Evolutionary conservation across 2,113 vertebrate species (phyloP), one percentile per base, ranked within the genome.

Genomic region (Baryphthengus martii): DNA sequence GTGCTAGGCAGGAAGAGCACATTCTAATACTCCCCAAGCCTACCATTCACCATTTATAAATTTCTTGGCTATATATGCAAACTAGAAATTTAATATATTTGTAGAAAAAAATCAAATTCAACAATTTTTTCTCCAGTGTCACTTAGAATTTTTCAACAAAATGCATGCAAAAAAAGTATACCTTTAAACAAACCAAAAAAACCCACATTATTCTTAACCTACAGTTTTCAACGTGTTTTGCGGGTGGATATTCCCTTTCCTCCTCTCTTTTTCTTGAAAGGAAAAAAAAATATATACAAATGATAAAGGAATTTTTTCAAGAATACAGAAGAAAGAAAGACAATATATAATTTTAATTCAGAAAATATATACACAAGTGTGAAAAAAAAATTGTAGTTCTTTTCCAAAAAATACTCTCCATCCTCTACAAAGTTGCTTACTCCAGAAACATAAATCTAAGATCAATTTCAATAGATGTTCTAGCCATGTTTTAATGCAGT

Each of bases 61-160:
- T 28, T 67, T 61, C 40, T 66, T 71, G 29, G 6, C 3, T 62
- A 15, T 40, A 17, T 44, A 63, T 26, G 3, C 3, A 82, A 33
- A 58, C 1, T 29, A 63, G 8, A 50, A 37, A 77, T 58, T 9
- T n/a, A 10, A 21, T 62, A 19, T 4, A 0, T 3, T 61, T 56
- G 26, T 49, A 73, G 2, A 2, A 44, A 47, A 81, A 29, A 25
- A 26, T 72, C 1, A 45, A 42, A 52, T 61, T 50, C 10, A 58
- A 6, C 1, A 37, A 17, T 74, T 44, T 9, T 4, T 3, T 55
- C 6, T 56, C 6, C 2, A 39, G 20, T 6, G 58, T 67, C 5
- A 13, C 10, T 39, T 11, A 45, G 3, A 75, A 37, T 6, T 33
- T 31, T 70, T 74, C 19, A 49, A n/a, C 4, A n/a, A 53, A 84